Conservation (phyloP, 2,113 vertebrate genomes). For the Clinocottus analis region DNA sequence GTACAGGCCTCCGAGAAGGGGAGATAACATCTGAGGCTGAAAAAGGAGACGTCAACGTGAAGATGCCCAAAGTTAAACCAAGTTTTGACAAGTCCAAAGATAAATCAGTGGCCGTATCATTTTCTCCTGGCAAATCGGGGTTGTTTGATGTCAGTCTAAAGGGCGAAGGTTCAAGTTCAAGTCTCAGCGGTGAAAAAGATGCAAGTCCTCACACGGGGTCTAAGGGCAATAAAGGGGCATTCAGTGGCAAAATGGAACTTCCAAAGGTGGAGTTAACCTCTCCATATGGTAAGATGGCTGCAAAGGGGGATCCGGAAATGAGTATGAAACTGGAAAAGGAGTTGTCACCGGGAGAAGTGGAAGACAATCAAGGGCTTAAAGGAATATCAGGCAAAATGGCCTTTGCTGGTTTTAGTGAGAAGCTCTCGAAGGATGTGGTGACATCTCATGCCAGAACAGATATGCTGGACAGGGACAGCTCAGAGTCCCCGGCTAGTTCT, state of each 20-base stretch:
- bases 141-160: slow-evolving; percentile 57
- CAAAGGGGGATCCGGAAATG: slow-evolving; percentile 58
- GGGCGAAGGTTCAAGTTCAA: slow-evolving; percentile 49
- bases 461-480: slow-evolving; percentile 74
- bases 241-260: slow-evolving; percentile 81
- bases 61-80: slow-evolving; percentile 77
- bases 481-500: slow-evolving; percentile 68
- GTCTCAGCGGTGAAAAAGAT: slow-evolving; percentile 66
- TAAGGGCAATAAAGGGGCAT: slow-evolving; percentile 67
- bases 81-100: slow-evolving; percentile 77
- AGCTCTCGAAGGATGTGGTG: slow-evolving; percentile 61
- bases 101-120: slow-evolving; percentile 74
- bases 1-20: slow-evolving; percentile 26
- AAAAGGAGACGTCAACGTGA: slow-evolving; percentile 57
- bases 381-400: slow-evolving; percentile 70
- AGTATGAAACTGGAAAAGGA: slow-evolving; percentile 63
- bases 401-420: slow-evolving; percentile 72
- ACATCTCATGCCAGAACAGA: slow-evolving; percentile 81
- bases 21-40: slow-evolving; percentile 42
- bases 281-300: slow-evolving; percentile 75
- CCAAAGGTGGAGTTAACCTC: slow-evolving; percentile 86
- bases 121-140: slow-evolving; percentile 72
- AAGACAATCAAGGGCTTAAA: slow-evolving; percentile 39
- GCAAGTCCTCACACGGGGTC: slow-evolving; percentile 58
- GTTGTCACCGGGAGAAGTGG: slow-evolving; percentile 33